A percentile compares a stretch with the other conserved stretches of the same genome.
phyloP scores from a whole-genome alignment of 2,113 vertebrate species.

The Pycnonotus jocosus region DNA sequence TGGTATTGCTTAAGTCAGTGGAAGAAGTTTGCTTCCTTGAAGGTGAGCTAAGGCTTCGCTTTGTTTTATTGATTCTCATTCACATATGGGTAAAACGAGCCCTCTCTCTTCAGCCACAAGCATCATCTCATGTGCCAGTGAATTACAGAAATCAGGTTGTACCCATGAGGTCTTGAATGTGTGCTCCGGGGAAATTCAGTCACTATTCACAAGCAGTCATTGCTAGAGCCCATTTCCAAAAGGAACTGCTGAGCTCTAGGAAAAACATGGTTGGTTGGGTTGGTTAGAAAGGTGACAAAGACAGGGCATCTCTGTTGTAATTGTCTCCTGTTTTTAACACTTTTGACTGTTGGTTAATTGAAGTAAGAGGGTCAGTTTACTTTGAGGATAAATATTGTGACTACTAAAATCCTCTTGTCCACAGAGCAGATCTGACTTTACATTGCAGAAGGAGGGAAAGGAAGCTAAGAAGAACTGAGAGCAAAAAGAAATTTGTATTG shows the following conservation, averaged over 20 bases:
- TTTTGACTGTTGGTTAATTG: not conserved
- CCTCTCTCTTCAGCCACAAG: not conserved
- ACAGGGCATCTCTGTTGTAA: not conserved
- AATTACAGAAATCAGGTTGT: not conserved
- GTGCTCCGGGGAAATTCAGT: not conserved
- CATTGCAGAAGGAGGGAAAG: not conserved
- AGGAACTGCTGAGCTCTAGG: not conserved
- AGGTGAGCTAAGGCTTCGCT: not conserved
- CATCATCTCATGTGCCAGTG: not conserved
- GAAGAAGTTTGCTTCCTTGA: not conserved
- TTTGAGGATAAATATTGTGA: not conserved
- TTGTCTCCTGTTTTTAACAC: not conserved
- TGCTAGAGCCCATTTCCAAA: not conserved
- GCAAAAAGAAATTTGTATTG: not conserved
- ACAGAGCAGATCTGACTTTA: not conserved
- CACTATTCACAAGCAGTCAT: not conserved
- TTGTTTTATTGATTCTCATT: slow-evolving; percentile 6
- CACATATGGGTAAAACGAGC: not conserved
- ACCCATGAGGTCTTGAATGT: not conserved
- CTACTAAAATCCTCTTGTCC: not conserved
- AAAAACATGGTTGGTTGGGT: not conserved
- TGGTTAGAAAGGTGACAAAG: not conserved
- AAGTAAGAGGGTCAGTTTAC: not conserved
- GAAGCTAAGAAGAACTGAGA: not conserved
- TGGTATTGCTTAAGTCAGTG: not conserved